phyloP scores from a whole-genome alignment of 2,113 vertebrate genomes.

The zebrafish (Danio rerio) region GRCz12tu NC_133176.1:35769501-35770000 shows the following conservation, averaged over 20 bases:
- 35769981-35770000: background rate
- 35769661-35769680: slow-evolving; percentile 27
- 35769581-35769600: background rate
- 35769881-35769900: background rate
- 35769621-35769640: background rate
- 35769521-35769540: slow-evolving; percentile 18
- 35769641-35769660: background rate
- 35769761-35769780: slow-evolving; percentile 1
- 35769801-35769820: slow-evolving; percentile 26
- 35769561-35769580: slow-evolving; percentile 14
- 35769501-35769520: slow-evolving; percentile 36
- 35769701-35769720: slow-evolving; percentile 30
- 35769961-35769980: background rate
- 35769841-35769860: background rate
- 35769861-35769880: background rate
- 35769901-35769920: slow-evolving; percentile 2
- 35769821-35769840: slow-evolving; percentile 26
- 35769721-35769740: slow-evolving; percentile 6
- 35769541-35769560: slow-evolving; percentile 27
- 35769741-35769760: slow-evolving; percentile 4
- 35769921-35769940: background rate
- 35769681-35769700: slow-evolving; percentile 35
- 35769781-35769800: slow-evolving; percentile 18
- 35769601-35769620: slow-evolving; percentile 4
- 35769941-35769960: background rate